Conservation (phyloP, 2,113 vertebrate genomes). For the Sander vitreus region DNA sequence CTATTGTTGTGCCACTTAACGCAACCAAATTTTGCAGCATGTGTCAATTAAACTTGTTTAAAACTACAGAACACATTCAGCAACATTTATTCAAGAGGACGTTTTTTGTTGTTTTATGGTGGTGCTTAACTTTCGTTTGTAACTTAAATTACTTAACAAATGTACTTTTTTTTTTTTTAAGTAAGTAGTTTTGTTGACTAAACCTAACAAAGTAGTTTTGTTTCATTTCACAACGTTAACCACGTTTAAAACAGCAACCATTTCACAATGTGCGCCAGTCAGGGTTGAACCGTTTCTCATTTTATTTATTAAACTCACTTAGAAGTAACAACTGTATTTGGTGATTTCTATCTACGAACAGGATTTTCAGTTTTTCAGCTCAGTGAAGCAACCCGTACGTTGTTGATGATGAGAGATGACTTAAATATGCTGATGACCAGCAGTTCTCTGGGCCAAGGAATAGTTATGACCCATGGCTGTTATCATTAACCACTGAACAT, state of each 20-base stretch:
- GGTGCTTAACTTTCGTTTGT: background rate
- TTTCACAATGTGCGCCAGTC: too few relatives aligned
- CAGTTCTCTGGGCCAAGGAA: slow-evolving; percentile 5
- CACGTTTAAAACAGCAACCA: too few relatives aligned
- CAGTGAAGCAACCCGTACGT: slow-evolving; percentile 28
- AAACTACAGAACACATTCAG: background rate
- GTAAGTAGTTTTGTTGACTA: too few relatives aligned
- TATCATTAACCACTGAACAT: slow-evolving; percentile 16
- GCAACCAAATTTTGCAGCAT: background rate
- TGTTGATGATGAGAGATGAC: slow-evolving; percentile 26
- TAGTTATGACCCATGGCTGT: slow-evolving; percentile 17
- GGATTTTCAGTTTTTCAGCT: slow-evolving; percentile 42
- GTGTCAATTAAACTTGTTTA: background rate
- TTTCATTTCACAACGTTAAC: too few relatives aligned
- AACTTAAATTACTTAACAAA: too few relatives aligned
- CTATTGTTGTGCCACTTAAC: background rate
- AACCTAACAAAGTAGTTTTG: too few relatives aligned
- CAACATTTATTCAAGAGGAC: background rate
- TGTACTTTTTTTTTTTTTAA: too few relatives aligned
- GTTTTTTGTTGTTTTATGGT: background rate
- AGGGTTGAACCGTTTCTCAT: background rate
- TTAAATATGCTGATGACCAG: slow-evolving; percentile 41
- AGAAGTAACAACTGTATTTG: slow-evolving; percentile 2
- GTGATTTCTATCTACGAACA: slow-evolving; percentile 20
- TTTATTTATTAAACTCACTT: slow-evolving; percentile 30